Percentiles rank a stretch among this genome's conserved stretches.
Evolutionary conservation across 2,797 vertebrate genomes (phyloP).

Genomic region (Miopithecus talapoin): DNA sequence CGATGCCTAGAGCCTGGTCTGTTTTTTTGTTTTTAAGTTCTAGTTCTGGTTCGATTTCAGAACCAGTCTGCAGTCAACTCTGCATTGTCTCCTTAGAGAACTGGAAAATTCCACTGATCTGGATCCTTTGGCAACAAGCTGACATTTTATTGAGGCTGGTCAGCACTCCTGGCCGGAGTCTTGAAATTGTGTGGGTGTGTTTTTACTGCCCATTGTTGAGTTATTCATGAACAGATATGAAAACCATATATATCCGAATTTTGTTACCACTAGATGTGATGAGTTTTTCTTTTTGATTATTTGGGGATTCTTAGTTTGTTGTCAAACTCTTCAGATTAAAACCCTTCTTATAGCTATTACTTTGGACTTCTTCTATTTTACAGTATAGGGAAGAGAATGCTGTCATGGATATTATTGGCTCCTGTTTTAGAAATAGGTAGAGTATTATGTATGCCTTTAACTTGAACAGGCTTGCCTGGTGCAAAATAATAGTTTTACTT

Average conservation of each 20-base stretch:
- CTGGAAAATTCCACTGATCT: neutral
- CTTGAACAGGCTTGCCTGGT: neutral
- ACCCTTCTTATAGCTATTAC: neutral
- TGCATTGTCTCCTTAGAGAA: constrained; percentile 36
- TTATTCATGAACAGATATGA: neutral
- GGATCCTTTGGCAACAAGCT: neutral
- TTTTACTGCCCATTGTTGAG: neutral
- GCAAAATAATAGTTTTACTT: neutral
- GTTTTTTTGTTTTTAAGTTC: neutral
- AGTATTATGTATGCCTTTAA: constrained; percentile 29
- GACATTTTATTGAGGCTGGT: neutral
- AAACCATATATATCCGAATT: neutral
- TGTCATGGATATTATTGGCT: neutral
- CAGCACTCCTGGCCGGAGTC: neutral
- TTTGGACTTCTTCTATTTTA: neutral
- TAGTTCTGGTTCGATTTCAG: constrained; percentile 16
- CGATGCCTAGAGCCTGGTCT: neutral
- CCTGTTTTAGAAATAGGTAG: neutral
- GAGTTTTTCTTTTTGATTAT: neutral
- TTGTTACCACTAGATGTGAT: neutral
- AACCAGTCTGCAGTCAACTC: neutral
- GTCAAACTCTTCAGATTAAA: constrained; percentile 7
- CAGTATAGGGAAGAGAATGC: neutral
- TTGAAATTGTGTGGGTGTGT: neutral
- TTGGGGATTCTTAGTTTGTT: constrained; percentile 21